These are phyloP conservation scores for Esox niger DNA, from an alignment of 2,113 vertebrate species.

Conservation along the genomic window DNA sequence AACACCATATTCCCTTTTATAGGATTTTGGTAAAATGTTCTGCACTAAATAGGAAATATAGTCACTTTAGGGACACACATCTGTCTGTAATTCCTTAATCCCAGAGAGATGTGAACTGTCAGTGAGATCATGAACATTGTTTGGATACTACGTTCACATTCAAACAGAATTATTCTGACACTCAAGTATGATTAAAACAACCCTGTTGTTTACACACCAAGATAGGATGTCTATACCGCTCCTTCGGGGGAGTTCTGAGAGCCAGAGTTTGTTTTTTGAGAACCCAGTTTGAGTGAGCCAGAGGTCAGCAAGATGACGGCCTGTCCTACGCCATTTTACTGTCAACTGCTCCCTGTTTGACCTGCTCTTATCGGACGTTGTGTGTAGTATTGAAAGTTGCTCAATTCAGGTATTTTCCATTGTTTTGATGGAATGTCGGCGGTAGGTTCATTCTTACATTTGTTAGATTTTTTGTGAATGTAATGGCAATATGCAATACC, in stretches of 20 bases:
- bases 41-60: too few relatives aligned
- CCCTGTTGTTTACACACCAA: slow-evolving; percentile 17
- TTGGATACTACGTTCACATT: neutral
- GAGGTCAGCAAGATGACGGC: slow-evolving; percentile 20
- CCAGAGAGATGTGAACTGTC: neutral
- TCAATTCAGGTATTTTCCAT: neutral
- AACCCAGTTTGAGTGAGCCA: slow-evolving; percentile 22
- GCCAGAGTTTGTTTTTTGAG: slow-evolving; percentile 31
- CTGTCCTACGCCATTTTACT: neutral
- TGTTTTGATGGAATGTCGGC: neutral
- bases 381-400: too few relatives aligned
- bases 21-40: too few relatives aligned
- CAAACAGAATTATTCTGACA: neutral
- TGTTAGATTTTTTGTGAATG: neutral
- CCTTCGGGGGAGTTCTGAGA: slow-evolving; percentile 23
- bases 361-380: neutral
- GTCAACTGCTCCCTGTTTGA: neutral
- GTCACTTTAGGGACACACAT: too few relatives aligned
- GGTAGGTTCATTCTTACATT: neutral
- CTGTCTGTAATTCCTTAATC: too few relatives aligned
- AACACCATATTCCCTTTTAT: too few relatives aligned
- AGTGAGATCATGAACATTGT: neutral
- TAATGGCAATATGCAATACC: neutral
- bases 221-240: slow-evolving; percentile 23
- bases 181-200: slow-evolving; percentile 1